Conservation (phyloP, 2,113 vertebrate genomes). For the Etia nguti region DNA sequence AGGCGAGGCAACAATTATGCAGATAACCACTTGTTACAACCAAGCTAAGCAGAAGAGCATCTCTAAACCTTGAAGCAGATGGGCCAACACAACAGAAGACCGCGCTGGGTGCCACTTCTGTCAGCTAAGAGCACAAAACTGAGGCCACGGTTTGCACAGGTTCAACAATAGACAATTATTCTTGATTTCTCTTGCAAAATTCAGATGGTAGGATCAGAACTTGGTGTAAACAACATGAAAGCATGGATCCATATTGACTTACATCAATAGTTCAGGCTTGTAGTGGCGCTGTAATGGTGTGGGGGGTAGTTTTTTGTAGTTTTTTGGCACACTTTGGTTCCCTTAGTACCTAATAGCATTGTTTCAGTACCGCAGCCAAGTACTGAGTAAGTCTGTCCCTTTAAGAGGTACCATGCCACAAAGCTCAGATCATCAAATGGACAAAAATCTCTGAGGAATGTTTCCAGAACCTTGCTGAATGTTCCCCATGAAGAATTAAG, state of each 20-base stretch:
- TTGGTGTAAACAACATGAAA: background rate
- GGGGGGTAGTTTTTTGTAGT: too few species aligned
- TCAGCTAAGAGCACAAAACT: background rate
- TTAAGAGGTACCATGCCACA: background rate
- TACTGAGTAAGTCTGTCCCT: accelerated
- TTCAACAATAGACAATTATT: background rate
- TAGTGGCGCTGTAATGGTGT: too few species aligned
- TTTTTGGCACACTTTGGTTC: too few species aligned
- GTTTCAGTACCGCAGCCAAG: background rate
- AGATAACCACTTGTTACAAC: background rate
- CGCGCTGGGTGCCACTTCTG: background rate
- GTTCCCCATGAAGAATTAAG: background rate
- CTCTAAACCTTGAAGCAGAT: background rate
- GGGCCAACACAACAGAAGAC: background rate
- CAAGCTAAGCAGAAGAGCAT: background rate
- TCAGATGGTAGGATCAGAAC: background rate
- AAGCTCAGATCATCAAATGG: background rate
- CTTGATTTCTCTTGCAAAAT: background rate
- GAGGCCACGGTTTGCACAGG: background rate
- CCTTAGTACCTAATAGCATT: too few species aligned
- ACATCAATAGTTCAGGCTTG: background rate
- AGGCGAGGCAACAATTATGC: background rate
- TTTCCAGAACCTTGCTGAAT: background rate
- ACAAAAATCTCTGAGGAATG: background rate
- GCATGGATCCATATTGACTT: background rate